Conservation (phyloP, 2,888 invertebrate genomes). For the Tubulanus polymorphus region DNA sequence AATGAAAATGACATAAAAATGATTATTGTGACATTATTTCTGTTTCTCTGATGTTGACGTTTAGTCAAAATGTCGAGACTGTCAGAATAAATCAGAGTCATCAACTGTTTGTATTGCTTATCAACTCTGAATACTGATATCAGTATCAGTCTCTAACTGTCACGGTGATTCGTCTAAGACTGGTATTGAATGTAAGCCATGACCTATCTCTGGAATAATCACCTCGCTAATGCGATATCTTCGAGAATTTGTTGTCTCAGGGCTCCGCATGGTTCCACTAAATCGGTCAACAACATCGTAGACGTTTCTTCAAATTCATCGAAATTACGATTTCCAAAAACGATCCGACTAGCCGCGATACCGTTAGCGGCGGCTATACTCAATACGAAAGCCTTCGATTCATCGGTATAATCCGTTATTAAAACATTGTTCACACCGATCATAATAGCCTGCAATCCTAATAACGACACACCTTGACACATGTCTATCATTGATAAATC, state of each 20-base stretch:
- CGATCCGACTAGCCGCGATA: slow-evolving; percentile 17
- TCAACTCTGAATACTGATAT: too few relatives aligned
- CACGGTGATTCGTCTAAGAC: too few relatives aligned
- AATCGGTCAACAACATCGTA: slow-evolving; percentile 27
- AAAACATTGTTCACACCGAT: slow-evolving; percentile 25
- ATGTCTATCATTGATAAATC: slow-evolving; percentile 28
- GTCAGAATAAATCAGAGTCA: too few relatives aligned
- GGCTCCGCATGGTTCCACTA: slow-evolving; percentile 35
- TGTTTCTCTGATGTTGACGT: too few relatives aligned
- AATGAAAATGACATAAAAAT: too few relatives aligned
- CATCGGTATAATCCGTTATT: slow-evolving; percentile 23
- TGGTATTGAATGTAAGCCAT: too few relatives aligned
- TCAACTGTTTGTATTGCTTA: too few relatives aligned
- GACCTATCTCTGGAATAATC: too few relatives aligned
- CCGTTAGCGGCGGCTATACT: slow-evolving; percentile 23
- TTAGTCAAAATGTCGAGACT: too few relatives aligned
- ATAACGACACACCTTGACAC: slow-evolving; percentile 28
- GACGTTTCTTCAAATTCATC: slow-evolving; percentile 17
- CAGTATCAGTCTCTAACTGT: too few relatives aligned
- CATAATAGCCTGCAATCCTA: slow-evolving; percentile 31
- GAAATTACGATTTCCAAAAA: slow-evolving; percentile 16
- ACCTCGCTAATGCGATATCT: slow-evolving; percentile 41
- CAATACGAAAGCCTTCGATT: slow-evolving; percentile 21
- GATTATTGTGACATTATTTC: too few relatives aligned
- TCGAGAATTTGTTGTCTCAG: slow-evolving; percentile 34